Base-by-base conservation (phyloP, 2,888 invertebrate species). In the Endotricha flammealis region DNA sequence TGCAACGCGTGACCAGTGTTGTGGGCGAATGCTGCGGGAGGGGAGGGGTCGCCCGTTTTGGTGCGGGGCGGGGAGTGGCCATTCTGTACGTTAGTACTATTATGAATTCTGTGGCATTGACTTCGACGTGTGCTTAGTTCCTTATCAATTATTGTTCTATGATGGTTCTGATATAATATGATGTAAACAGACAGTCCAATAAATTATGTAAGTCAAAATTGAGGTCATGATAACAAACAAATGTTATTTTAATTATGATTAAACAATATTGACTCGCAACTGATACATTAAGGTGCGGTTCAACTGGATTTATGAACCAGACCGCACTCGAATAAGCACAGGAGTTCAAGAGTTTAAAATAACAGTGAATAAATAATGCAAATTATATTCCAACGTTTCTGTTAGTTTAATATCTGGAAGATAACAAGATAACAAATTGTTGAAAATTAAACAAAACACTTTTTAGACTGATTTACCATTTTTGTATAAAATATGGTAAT, bases 311-410 rank as follows among this genome's bases (percentile, higher is more conserved):
- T 32, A 41, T 42, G 42, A 42, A 40, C 42, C 33, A 34, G 27
- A 24, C 25, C 23, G 36, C 39, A 28, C 24, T 30, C 32, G 29
- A 36, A 42, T 47, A 37, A 30, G 41, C 39, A 29, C 32, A 17
- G 23, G 48, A 51, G 46, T 51, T 48, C 12, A 27, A 36, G 28
- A 52, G 41, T 46, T 46, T 39, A 30, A 43, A 42, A 55, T 47
- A 53, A 48, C 52, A 52, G 34, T 38, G 38, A 38, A 43, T 46
- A 40, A 50, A 48, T 46, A 29, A 55, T 48, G 42, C 35, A 50
- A 55, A 52, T 55, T n/a, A 43, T 45, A 52, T 50, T 50, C 45
- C 44, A 36, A 40, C 30, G 28, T 33, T 34, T 12, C 12, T 27
- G 36, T 40, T 36, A 27, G 13, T 42, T 44, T 39, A 44, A 46